Evolutionary conservation across 2,113 vertebrate genomes (phyloP).

Genomic region (Pteronura brasiliensis): DNA sequence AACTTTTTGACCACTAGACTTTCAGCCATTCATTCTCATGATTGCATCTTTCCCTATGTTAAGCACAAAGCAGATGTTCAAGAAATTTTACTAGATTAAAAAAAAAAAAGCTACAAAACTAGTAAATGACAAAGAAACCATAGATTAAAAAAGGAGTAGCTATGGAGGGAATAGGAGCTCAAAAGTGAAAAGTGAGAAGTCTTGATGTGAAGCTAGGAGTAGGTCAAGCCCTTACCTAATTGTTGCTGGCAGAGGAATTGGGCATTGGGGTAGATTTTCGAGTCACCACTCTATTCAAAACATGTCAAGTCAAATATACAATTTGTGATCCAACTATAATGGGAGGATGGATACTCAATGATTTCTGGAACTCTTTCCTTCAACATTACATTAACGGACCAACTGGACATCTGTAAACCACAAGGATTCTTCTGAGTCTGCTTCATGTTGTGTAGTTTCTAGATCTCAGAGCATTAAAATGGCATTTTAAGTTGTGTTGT

Average conservation of each 20-base stretch:
- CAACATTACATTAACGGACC: neutral
- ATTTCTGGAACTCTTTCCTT: neutral
- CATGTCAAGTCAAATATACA: neutral
- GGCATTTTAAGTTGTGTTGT: neutral
- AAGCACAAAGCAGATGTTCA: neutral
- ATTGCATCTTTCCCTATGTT: neutral
- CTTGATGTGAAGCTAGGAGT: neutral
- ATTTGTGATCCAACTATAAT: neutral
- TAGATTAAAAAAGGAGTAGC: neutral
- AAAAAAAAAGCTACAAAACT: neutral
- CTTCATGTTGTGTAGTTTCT: constrained; percentile 26
- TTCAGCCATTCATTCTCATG: neutral
- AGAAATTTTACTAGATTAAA: neutral
- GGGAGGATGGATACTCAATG: neutral
- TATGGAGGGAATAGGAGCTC: neutral
- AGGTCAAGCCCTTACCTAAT: neutral
- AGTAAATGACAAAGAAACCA: neutral
- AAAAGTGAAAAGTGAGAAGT: neutral
- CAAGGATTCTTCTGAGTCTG: neutral
- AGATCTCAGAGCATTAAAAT: constrained; percentile 40
- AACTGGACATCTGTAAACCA: neutral
- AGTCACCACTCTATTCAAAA: neutral
- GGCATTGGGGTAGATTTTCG: neutral
- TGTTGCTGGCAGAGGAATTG: neutral
- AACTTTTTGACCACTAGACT: neutral